phyloP scores from a whole-genome alignment of 2,797 vertebrate species.

The Chaenodraco wilsoni region DNA sequence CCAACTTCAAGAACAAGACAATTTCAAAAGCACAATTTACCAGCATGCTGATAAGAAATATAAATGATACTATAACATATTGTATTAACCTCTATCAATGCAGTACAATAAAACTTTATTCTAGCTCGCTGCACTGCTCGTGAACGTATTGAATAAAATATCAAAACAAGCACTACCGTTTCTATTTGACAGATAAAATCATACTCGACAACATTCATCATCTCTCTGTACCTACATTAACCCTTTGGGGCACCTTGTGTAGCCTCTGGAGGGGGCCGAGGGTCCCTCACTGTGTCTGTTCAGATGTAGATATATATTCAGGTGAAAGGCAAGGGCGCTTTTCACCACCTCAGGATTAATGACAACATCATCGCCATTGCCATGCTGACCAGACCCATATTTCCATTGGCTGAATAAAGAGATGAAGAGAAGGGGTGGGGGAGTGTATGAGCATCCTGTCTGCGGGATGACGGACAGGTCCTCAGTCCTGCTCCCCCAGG shows the following conservation, averaged over 20 bases:
- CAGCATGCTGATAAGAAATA: neutral
- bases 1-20: slow-evolving; percentile 13
- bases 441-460: slow-evolving; percentile 68
- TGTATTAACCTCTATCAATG: slow-evolving; percentile 17
- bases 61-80: neutral
- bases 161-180: slow-evolving; percentile 51
- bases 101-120: slow-evolving; percentile 36
- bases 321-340: slow-evolving; percentile 78
- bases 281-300: slow-evolving; percentile 64
- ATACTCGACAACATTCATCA: slow-evolving; percentile 64
- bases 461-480: slow-evolving; percentile 76
- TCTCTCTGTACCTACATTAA: slow-evolving; percentile 60
- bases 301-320: slow-evolving; percentile 77
- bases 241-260: slow-evolving; percentile 59
- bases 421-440: slow-evolving; percentile 31
- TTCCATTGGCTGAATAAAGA: slow-evolving; percentile 73
- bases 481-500: slow-evolving; percentile 73
- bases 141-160: slow-evolving; percentile 55
- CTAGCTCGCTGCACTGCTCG: slow-evolving; percentile 4
- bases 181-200: slow-evolving; percentile 73
- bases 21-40: slow-evolving; percentile 19
- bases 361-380: slow-evolving; percentile 65
- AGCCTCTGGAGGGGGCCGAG: slow-evolving; percentile 59
- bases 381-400: slow-evolving; percentile 61
- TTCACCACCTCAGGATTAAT: slow-evolving; percentile 76